Evolutionary conservation across 2,888 invertebrate genomes (phyloP), one percentile per base, ranked within the genome.

Genomic region (Agrotis exclamationis): DNA sequence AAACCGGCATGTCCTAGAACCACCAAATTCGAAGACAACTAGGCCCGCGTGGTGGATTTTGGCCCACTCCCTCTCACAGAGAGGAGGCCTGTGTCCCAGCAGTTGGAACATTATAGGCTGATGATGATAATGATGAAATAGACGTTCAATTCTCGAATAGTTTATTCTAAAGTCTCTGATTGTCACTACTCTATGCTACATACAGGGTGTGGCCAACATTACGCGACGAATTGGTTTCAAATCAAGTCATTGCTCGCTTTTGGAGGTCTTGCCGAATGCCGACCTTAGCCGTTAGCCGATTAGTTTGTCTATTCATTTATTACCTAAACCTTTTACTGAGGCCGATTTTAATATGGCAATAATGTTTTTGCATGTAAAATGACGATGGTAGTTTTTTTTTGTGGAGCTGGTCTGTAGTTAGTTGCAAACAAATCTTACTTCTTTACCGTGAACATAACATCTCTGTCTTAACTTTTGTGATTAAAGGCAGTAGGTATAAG

Each of bases 191-290:
- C 83, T 79, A 18, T 82, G 47, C 14, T 45, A 67, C 56, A 66
- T 72, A 63, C 79, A 78, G 76, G 89, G 90, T 84, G 90, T 84
- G 89, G 87, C 71, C 64, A 58, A 72, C 66, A 80, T 76, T 65
- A 79, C 63, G 63, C 73, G 76, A 74, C 83, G 72, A 80, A 79
- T 84, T 74, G 51, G 63, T 59, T 62, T 50, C 60, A 67, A 60
- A 66, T 67, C 69, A 71, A 73, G 72, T 72, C 80, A 79, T 70
- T 80, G 76, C 74, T 76, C 68, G 54, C 68, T 73, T 87, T 88
- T 89, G 79, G 85, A 87, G 89, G 90, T 86, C 88, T n/a, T n/a
- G n/a, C 82, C 39, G n/a, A n/a, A n/a, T n/a, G 18, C 57, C 75
- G 82, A 78, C 83, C 85, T 85, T 77, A 79, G 28, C 53, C 59